Evolutionary conservation across 2,888 invertebrate genomes (phyloP).

Genomic region (Cryptus viduatorius): DNA sequence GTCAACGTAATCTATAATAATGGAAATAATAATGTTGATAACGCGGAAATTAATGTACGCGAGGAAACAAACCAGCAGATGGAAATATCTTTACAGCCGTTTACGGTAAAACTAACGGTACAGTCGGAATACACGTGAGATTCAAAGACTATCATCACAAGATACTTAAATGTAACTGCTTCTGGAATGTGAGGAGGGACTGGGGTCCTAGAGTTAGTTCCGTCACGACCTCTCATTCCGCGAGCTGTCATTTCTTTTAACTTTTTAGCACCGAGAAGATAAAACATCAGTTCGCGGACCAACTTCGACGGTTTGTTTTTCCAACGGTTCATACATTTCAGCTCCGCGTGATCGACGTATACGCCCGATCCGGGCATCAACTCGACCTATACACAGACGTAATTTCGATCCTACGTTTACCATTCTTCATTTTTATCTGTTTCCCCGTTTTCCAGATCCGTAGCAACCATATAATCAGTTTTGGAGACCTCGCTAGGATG

Average conservation of each 20-base stretch:
- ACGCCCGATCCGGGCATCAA: not conserved
- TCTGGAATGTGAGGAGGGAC: not conserved
- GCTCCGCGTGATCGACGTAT: not conserved
- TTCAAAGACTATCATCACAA: no score
- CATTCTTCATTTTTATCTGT: no score
- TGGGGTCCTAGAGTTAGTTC: not conserved
- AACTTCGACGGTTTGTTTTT: not conserved
- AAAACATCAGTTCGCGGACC: not conserved
- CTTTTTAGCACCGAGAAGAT: not conserved
- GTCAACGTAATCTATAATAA: not conserved
- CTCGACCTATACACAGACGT: not conserved
- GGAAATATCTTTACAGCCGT: no score
- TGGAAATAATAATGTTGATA: no score
- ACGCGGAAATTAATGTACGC: no score
- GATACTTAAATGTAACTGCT: not conserved
- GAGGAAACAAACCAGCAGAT: no score
- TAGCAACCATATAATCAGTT: no score
- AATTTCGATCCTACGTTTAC: not conserved
- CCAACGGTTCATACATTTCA: not conserved
- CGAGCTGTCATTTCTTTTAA: slow-evolving; percentile 3
- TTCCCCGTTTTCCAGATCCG: no score
- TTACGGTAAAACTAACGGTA: no score
- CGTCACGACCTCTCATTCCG: not conserved
- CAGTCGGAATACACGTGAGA: no score
- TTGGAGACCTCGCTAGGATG: no score